These are phyloP conservation scores for Uria aalge DNA, from an alignment of 2,113 vertebrate species.

Conservation along the genomic window DNA sequence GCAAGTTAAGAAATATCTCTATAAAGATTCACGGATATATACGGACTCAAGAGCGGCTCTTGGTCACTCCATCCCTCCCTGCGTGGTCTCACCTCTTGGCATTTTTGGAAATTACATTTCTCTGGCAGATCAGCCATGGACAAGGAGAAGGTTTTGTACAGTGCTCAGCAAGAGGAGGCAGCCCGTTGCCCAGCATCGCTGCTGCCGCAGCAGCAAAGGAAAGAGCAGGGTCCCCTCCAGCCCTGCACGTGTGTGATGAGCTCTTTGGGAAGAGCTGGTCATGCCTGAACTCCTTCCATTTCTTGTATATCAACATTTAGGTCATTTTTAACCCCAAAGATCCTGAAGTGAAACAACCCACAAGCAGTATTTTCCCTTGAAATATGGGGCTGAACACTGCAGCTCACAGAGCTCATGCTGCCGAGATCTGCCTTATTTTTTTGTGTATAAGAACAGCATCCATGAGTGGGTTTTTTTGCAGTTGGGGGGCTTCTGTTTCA, in stretches of 20 bases:
- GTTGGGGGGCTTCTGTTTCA: background rate
- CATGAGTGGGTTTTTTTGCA: accelerated
- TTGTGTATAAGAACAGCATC: background rate
- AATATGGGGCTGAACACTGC: background rate
- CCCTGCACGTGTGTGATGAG: background rate
- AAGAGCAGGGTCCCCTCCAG: background rate
- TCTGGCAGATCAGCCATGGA: background rate
- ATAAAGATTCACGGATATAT: background rate
- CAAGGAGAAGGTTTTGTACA: background rate
- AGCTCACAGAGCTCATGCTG: background rate
- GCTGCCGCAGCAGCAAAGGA: background rate
- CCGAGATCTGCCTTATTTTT: background rate
- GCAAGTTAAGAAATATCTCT: background rate
- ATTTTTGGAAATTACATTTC: background rate
- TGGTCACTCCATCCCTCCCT: background rate
- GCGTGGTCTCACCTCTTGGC: background rate
- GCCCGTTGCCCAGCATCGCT: background rate
- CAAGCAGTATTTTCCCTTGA: background rate
- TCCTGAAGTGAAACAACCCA: background rate
- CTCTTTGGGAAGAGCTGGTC: background rate
- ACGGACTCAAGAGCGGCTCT: background rate
- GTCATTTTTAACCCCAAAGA: background rate
- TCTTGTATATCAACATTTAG: background rate
- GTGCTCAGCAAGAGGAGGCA: background rate
- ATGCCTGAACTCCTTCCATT: background rate